These are phyloP conservation scores for Helostoma temminkii DNA, from an alignment of 2,797 vertebrate genomes.

Conservation along the genomic window DNA sequence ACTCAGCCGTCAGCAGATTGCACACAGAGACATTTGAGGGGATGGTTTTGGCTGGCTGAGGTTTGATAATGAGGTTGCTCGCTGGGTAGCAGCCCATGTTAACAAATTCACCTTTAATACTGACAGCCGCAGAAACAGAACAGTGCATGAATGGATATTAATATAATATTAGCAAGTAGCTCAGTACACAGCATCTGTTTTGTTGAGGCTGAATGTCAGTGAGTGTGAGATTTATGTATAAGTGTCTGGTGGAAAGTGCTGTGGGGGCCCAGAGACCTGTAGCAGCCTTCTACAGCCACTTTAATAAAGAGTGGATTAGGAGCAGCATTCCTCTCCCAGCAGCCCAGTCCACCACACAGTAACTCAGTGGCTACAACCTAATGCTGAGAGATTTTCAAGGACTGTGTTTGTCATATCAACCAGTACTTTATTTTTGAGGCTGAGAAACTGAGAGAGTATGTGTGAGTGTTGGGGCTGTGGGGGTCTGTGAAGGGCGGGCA, in stretches of 20 bases:
- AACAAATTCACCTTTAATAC: constrained; percentile 28
- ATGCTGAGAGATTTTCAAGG: constrained; percentile 76
- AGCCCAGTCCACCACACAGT: constrained; percentile 67
- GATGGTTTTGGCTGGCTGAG: background rate
- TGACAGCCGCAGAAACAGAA: constrained; percentile 25
- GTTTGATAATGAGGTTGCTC: background rate
- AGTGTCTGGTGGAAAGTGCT: constrained; percentile 69
- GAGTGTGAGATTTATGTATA: constrained; percentile 58
- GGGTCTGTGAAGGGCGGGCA: constrained; percentile 8
- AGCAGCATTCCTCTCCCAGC: constrained; percentile 74
- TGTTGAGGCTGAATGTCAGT: constrained; percentile 46
- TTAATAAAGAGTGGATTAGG: constrained; percentile 85
- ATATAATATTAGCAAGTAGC: constrained; percentile 52
- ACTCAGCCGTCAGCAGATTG: background rate
- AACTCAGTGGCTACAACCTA: constrained; percentile 75
- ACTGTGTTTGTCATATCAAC: constrained; percentile 74
- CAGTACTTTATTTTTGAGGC: constrained; percentile 67
- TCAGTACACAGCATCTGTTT: constrained; percentile 41
- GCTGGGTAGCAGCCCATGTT: constrained; percentile 1
- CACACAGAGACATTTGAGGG: background rate
- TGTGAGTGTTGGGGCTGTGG: constrained; percentile 12
- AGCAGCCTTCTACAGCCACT: constrained; percentile 70
- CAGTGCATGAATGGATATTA: constrained; percentile 31
- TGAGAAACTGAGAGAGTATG: constrained; percentile 32
- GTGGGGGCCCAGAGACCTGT: constrained; percentile 67